Percentiles rank a stretch among this genome's conserved stretches.
These are phyloP conservation scores for Phenganax marumi DNA, from an alignment of 92 coral and sea anemone species.

Conservation along the genomic window DNA sequence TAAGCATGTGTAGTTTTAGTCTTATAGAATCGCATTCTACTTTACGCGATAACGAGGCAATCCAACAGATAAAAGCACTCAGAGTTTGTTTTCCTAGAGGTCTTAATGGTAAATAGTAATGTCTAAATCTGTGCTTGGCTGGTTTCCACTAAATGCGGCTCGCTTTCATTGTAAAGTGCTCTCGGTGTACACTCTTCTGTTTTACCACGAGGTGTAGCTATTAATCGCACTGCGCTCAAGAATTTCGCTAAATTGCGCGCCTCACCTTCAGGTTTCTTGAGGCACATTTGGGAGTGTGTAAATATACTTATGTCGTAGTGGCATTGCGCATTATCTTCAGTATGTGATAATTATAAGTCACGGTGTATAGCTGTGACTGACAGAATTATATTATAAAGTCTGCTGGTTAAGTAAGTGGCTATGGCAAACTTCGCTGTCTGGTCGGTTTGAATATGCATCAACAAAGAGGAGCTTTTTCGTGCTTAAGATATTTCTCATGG, in stretches of 20 bases:
- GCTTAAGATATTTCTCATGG: no score
- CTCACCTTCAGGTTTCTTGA: neutral
- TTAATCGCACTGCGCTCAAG: neutral
- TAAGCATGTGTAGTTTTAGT: no score
- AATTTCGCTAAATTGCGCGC: conserved; percentile 9
- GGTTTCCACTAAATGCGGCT: neutral
- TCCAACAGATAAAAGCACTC: neutral
- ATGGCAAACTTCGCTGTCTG: no score
- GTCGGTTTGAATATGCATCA: no score
- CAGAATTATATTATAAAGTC: neutral
- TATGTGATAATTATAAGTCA: conserved; percentile 13
- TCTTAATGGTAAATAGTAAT: neutral
- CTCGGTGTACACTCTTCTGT: no score
- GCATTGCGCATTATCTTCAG: neutral
- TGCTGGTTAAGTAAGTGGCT: no score
- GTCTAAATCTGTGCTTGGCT: neutral
- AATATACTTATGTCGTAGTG: neutral
- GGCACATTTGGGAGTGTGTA: conserved; percentile 5
- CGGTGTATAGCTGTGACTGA: neutral
- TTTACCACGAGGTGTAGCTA: no score
- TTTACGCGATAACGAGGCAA: neutral
- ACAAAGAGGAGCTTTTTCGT: no score
- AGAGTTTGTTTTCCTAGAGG: neutral
- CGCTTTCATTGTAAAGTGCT: no score
- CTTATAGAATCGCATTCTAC: neutral